These are phyloP conservation scores for Drosophila tsacasi DNA, from an alignment of 1,140 invertebrate species.

Conservation along the genomic window DNA sequence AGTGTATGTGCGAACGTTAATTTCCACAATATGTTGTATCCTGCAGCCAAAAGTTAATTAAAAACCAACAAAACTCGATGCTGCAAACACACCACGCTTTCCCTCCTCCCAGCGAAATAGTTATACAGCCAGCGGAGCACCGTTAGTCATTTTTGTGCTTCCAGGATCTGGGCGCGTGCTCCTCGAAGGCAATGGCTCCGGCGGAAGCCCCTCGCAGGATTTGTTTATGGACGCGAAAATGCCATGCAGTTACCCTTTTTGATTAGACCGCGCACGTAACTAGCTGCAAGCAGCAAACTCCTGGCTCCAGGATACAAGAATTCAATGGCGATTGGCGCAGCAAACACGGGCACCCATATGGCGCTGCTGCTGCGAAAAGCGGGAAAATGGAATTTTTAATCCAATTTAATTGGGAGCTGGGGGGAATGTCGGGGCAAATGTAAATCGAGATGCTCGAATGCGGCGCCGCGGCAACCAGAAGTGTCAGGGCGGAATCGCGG, in stretches of 20 bases:
- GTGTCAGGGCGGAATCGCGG: conserved; percentile 37
- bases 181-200: conserved; percentile 13
- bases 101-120: not conserved
- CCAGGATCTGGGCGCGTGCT: conserved; percentile 26
- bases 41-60: conserved; percentile 85
- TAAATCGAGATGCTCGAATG: conserved; percentile 36
- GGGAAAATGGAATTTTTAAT: conserved; percentile 83
- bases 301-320: conserved; percentile 22
- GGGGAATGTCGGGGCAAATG: conserved; percentile 13
- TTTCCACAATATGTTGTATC: conserved; percentile 85
- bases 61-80: conserved; percentile 84
- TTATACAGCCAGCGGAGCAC: conserved; percentile 4
- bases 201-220: conserved; percentile 26
- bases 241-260: conserved; percentile 70
- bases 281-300: conserved; percentile 1
- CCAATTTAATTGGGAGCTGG: conserved; percentile 70
- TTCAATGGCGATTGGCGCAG: conserved; percentile 62
- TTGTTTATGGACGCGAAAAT: conserved; percentile 60
- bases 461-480: conserved; percentile 48
- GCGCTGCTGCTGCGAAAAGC: conserved; percentile 40
- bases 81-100: conserved; percentile 33
- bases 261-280: conserved; percentile 73
- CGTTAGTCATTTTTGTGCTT: conserved; percentile 54
- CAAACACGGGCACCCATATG: conserved; percentile 67
- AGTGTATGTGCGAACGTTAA: conserved; percentile 73